Evolutionary conservation across 2,888 invertebrate genomes (phyloP), one percentile per base, ranked within the genome.

Genomic region (Perithous albicinctus): DNA sequence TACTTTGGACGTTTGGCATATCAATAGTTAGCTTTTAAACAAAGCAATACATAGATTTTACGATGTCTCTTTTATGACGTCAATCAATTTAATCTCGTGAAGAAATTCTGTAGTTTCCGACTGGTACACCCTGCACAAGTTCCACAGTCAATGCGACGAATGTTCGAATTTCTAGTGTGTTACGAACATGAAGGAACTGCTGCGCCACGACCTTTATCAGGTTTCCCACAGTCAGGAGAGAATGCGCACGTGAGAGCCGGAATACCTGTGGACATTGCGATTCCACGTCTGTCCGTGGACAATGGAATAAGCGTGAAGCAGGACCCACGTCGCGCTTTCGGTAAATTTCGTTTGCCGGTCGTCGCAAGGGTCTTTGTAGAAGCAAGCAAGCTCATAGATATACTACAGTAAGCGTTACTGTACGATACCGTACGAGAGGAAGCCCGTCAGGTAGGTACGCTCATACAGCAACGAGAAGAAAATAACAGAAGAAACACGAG

Each of bases 291-390:
- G 87, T 86, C 75, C 79, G 67, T 23, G 72, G 70, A 82, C 83
- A 89, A 88, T 87, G 86, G 87, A 88, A 89, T 89, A 87, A 88
- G 80, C 88, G 86, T 80, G 46, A 43, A 46, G 67, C 74, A 20
- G 74, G 78, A 77, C 73, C 79, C 75, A 73, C 67, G 75, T 80
- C 73, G 84, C 77, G 72, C 75, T 86, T 83, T 86, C 84, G 85
- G 85, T 85, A 87, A 90, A 90, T 90, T 88, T 87, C 84, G 89
- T 90, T 89, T 86, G 81, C 81, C 61, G 69, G 38, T 78, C 79
- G 63, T 85, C 74, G 77, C 75, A 78, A 74, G 82, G 64, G 75
- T 78, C 82, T 76, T 78, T 78, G 54, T 72, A 77, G 66, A 59
- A 67, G 64, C 69, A 70, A 78, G 63, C 69, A 78, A 74, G 20